A percentile compares a stretch with the other conserved stretches of the same genome.
phyloP scores from a whole-genome alignment of 2,888 invertebrate genomes.

The Hydraecia micacea region DNA sequence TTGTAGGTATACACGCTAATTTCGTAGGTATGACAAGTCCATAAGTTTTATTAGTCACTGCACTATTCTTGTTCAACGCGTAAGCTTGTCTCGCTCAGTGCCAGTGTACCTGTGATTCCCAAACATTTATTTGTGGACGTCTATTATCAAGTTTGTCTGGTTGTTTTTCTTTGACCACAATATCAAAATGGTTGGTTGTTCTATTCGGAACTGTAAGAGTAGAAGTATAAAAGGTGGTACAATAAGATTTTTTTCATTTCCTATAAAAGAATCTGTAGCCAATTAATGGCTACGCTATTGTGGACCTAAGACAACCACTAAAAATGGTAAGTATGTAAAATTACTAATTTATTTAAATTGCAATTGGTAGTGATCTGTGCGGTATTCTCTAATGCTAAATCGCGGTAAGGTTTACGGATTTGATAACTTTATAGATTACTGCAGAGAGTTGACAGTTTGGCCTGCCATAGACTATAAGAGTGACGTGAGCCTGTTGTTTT shows the following conservation, averaged over 20 bases:
- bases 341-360: neutral
- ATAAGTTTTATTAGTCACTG: too few species aligned
- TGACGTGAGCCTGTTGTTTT: too few species aligned
- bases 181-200: conserved; percentile 2
- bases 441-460: too few species aligned
- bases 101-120: neutral
- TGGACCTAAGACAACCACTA: neutral
- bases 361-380: neutral
- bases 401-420: too few species aligned
- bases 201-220: conserved; percentile 5
- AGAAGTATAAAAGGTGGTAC: conserved; percentile 1
- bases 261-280: neutral
- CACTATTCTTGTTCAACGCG: neutral
- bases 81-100: neutral
- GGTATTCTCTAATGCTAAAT: neutral
- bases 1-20: too few species aligned
- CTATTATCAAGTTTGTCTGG: neutral
- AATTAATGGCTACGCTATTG: conserved; percentile 7
- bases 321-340: neutral
- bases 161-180: neutral
- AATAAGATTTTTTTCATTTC: conserved; percentile 6
- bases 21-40: too few species aligned
- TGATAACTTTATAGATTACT: too few species aligned
- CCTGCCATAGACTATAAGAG: too few species aligned
- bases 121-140: neutral